A percentile compares a stretch with the other conserved stretches of the same genome.
These are phyloP conservation scores for Drosophila greeni DNA, from an alignment of 2,888 invertebrate genomes.

Conservation along the genomic window DNA sequence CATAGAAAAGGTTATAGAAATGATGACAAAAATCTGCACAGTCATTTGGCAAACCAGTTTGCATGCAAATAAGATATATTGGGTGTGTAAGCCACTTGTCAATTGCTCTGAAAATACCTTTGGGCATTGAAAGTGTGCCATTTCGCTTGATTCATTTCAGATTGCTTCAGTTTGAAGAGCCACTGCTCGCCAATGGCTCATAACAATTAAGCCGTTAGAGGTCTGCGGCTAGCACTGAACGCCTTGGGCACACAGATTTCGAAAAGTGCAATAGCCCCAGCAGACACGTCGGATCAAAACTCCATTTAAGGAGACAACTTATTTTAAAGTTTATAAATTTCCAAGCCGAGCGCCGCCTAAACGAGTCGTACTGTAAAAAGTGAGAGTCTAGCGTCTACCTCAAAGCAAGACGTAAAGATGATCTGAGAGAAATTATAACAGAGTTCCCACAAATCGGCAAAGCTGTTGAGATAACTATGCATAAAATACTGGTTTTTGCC, in stretches of 20 bases:
- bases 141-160: conserved; percentile 2
- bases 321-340: conserved; percentile 51
- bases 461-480: conserved; percentile 27
- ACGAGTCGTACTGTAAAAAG: conserved; percentile 53
- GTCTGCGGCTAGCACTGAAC: conserved; percentile 8
- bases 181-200: not conserved
- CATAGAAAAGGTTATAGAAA: conserved; percentile 8
- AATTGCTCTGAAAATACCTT: conserved; percentile 24
- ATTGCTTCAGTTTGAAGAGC: not conserved
- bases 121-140: conserved; percentile 34
- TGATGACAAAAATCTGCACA: conserved; percentile 6
- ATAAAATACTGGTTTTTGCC: conserved; percentile 62
- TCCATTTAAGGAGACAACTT: conserved; percentile 49
- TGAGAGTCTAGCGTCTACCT: conserved; percentile 62
- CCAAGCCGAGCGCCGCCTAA: conserved; percentile 14
- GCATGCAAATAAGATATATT: conserved; percentile 8
- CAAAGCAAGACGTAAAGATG: conserved; percentile 8
- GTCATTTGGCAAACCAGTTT: conserved; percentile 25
- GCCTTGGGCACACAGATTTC: conserved; percentile 16
- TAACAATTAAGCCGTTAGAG: conserved; percentile 10
- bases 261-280: conserved; percentile 40
- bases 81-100: conserved; percentile 15
- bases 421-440: conserved; percentile 67
- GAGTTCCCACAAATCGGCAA: conserved; percentile 35
- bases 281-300: conserved; percentile 13